These are phyloP conservation scores for Meteorus colon DNA, from an alignment of 2,888 invertebrate species.

Conservation along the genomic window DNA sequence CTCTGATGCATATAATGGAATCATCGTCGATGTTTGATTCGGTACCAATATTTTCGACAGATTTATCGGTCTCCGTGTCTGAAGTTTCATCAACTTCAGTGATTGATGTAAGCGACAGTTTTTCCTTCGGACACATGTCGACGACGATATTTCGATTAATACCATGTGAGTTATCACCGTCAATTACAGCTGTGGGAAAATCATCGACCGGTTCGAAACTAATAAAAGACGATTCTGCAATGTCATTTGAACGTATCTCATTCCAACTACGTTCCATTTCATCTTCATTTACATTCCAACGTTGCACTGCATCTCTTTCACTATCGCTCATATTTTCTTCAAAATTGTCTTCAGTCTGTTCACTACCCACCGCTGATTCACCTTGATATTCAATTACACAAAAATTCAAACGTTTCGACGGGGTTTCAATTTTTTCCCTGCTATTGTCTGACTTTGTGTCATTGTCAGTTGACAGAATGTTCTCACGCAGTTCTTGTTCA, in stretches of 20 bases:
- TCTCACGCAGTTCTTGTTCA: not conserved
- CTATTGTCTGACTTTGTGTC: conserved; percentile 61
- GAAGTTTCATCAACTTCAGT: conserved; percentile 38
- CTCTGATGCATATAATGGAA: not conserved
- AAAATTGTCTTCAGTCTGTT: not conserved
- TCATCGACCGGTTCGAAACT: conserved; percentile 25
- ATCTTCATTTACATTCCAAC: conserved; percentile 32
- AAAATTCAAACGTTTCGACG: conserved; percentile 8
- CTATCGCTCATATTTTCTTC: conserved; percentile 21
- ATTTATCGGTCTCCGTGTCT: conserved; percentile 5
- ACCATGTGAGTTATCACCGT: not conserved
- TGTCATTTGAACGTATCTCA: conserved; percentile 33
- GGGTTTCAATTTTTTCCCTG: conserved; percentile 52
- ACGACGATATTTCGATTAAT: not conserved
- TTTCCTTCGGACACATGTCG: not conserved
- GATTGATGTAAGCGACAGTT: conserved; percentile 24
- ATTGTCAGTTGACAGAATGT: conserved; percentile 52
- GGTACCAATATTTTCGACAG: not conserved
- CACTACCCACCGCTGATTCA: not conserved
- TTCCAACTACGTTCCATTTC: conserved; percentile 37
- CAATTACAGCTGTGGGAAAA: not conserved
- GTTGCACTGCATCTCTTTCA: conserved; percentile 4
- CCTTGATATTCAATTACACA: conserved; percentile 45
- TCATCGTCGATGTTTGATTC: not conserved
- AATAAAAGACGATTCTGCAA: conserved; percentile 9